A percentile compares a stretch with the other conserved stretches of the same genome.
These are phyloP conservation scores for Melangyna quadrimaculata DNA, from an alignment of 2,888 invertebrate species.

Conservation along the genomic window DNA sequence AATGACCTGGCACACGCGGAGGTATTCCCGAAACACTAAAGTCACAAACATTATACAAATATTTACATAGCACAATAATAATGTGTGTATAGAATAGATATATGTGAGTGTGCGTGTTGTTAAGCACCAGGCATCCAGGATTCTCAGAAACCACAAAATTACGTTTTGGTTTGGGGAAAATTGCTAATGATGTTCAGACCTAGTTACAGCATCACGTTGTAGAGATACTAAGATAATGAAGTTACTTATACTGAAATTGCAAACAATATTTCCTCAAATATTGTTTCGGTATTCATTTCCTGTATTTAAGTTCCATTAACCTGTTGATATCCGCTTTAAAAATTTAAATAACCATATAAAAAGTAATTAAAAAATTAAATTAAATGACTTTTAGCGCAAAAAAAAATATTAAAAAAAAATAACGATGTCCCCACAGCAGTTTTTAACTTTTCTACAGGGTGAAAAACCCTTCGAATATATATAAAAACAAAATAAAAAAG, in stretches of 20 bases:
- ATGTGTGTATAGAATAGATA: neutral
- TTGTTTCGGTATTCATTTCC: neutral
- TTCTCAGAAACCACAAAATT: neutral
- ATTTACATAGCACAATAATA: neutral
- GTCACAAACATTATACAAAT: neutral
- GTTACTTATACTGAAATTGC: neutral
- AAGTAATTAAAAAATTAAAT: conserved; percentile 3
- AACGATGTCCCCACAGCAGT: neutral
- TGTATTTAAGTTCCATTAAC: conserved; percentile 18
- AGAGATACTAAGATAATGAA: conserved; percentile 2
- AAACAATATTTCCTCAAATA: neutral
- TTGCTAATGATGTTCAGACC: conserved; percentile 49
- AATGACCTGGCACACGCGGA: conserved; percentile 5
- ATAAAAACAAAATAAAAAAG: neutral
- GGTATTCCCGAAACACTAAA: conserved; percentile 11
- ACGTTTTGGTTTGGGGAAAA: conserved; percentile 18
- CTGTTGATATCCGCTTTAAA: conserved; percentile 42
- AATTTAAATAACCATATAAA: conserved; percentile 27
- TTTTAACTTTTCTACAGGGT: neutral
- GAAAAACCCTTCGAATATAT: neutral
- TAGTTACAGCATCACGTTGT: conserved; percentile 9
- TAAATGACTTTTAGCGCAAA: neutral
- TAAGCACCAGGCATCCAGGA: conserved; percentile 17
- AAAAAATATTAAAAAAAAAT: neutral
- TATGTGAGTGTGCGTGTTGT: conserved; percentile 5